Conservation (phyloP, 2,797 vertebrate genomes). For the Heliangelus exortis region DNA sequence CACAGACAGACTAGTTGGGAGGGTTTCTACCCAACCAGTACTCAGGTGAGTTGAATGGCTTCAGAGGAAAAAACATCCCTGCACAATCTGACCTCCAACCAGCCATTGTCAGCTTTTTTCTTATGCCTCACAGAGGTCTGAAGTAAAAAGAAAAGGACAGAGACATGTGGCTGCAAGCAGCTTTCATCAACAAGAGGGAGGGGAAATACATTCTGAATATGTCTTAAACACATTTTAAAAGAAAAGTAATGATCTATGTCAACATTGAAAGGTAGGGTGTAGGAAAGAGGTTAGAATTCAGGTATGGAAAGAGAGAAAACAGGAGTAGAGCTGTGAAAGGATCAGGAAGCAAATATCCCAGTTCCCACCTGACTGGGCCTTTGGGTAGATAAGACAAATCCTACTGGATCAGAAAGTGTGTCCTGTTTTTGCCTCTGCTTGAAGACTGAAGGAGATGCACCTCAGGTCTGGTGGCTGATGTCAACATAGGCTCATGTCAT, state of each 20-base stretch:
- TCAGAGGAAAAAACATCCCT: not conserved
- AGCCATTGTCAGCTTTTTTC: not conserved
- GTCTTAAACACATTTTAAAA: not conserved
- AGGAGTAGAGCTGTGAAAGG: not conserved
- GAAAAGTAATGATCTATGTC: not conserved
- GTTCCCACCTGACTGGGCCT: not conserved
- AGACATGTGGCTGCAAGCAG: not conserved
- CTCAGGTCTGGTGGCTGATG: not conserved
- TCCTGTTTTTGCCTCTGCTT: not conserved
- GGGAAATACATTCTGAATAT: not conserved
- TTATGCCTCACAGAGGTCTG: not conserved
- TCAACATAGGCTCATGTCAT: rapidly evolving
- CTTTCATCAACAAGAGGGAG: not conserved
- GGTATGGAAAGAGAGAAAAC: not conserved
- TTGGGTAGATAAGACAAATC: not conserved
- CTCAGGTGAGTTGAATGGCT: not conserved
- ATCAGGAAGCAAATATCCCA: not conserved
- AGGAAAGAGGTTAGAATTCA: not conserved
- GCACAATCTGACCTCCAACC: not conserved
- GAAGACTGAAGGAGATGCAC: not conserved
- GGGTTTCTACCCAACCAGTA: not conserved
- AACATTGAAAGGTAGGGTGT: not conserved
- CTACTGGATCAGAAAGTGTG: not conserved
- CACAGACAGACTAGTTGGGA: not conserved
- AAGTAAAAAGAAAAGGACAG: not conserved